These are phyloP conservation scores for Mechanitis mazaeus DNA, from an alignment of 2,888 invertebrate genomes.

Conservation along the genomic window DNA sequence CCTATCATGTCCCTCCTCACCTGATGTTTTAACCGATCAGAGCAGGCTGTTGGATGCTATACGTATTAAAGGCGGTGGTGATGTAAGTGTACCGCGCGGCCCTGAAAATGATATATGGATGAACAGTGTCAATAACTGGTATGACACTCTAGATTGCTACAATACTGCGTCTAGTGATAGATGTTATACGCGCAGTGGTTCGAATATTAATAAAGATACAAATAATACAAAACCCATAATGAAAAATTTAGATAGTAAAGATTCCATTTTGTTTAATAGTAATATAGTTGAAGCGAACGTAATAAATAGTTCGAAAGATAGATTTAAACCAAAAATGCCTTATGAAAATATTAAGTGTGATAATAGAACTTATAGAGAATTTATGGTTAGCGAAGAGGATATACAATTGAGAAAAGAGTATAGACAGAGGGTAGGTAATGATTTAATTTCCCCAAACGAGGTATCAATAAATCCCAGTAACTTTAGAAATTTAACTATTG, in stretches of 20 bases:
- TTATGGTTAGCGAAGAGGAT: slow-evolving; percentile 36
- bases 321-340: background rate
- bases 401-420: slow-evolving; percentile 42
- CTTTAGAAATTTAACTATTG: slow-evolving; percentile 53
- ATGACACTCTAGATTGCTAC: slow-evolving; percentile 39
- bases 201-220: background rate
- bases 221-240: background rate
- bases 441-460: slow-evolving; percentile 39
- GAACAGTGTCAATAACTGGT: slow-evolving; percentile 42
- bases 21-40: slow-evolving; percentile 9
- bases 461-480: slow-evolving; percentile 49
- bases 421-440: slow-evolving; percentile 40
- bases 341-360: slow-evolving; percentile 15
- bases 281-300: slow-evolving; percentile 10
- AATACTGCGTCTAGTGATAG: slow-evolving; percentile 9
- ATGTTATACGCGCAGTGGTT: slow-evolving; percentile 3
- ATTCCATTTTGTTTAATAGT: slow-evolving; percentile 15
- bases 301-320: slow-evolving; percentile 1
- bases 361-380: slow-evolving; percentile 26
- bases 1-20: slow-evolving; percentile 1
- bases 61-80: slow-evolving; percentile 9
- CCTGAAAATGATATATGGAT: slow-evolving; percentile 25
- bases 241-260: background rate
- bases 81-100: slow-evolving; percentile 23
- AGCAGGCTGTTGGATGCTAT: slow-evolving; percentile 11